These are phyloP conservation scores for Stichopus horrens DNA, from an alignment of 53 echinoderm and acorn worm species.

Conservation along the genomic window DNA sequence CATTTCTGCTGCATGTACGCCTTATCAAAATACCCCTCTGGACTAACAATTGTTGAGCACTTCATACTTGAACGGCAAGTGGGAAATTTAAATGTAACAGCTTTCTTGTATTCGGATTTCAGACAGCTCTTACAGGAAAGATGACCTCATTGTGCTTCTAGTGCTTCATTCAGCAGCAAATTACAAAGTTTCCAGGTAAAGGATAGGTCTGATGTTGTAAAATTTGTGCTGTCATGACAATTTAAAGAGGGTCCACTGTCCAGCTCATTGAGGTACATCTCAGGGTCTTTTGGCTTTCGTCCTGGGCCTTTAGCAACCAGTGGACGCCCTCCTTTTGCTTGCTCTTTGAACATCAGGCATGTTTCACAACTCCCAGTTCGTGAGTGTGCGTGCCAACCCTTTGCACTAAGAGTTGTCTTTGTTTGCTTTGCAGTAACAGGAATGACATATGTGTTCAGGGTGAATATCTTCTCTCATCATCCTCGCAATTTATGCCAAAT, in stretches of 20 bases:
- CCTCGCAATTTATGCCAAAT: slow-evolving; percentile 8
- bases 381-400: slow-evolving; percentile 2
- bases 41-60: background rate
- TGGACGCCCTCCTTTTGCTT: slow-evolving; percentile 22
- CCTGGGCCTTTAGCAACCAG: background rate
- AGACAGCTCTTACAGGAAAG: background rate
- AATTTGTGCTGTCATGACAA: fast-evolving
- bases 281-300: slow-evolving; percentile 3
- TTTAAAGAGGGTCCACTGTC: too few relatives aligned
- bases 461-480: slow-evolving; percentile 17
- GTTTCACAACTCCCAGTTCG: slow-evolving; percentile 8
- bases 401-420: slow-evolving; percentile 11
- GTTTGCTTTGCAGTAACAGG: slow-evolving; percentile 9
- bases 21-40: background rate
- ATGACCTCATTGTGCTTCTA: background rate
- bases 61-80: background rate
- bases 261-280: too few relatives aligned
- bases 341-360: background rate
- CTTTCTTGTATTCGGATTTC: background rate
- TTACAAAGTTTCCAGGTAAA: too few relatives aligned
- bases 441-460: slow-evolving; percentile 3
- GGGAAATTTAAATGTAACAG: background rate
- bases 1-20: background rate
- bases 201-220: too few relatives aligned
- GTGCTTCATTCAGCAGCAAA: too few relatives aligned